Percentiles rank a stretch among this genome's conserved stretches.
phyloP scores from a whole-genome alignment of 2,113 vertebrate species.

The Monarcha castaneiventris region DNA sequence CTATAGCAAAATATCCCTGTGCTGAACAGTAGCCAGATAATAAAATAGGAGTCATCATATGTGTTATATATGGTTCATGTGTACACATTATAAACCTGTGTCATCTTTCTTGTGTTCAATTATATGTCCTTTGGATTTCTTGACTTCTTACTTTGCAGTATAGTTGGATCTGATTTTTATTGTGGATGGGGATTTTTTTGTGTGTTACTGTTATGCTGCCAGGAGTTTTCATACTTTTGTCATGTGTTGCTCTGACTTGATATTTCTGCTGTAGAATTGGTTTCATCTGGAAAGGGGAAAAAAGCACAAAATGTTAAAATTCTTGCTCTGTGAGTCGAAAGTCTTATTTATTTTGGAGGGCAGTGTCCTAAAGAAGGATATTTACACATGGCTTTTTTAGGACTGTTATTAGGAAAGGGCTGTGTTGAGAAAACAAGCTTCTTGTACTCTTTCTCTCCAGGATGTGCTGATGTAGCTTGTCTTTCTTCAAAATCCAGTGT shows the following conservation, averaged over 20 bases:
- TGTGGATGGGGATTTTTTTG: background rate
- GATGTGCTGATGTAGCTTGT: background rate
- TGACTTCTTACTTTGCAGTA: background rate
- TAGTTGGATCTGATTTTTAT: background rate
- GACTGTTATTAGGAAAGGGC: background rate
- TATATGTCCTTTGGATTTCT: background rate
- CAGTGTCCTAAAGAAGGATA: background rate
- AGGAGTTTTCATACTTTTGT: background rate
- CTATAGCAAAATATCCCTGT: background rate
- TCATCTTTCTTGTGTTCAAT: background rate
- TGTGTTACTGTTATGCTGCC: background rate
- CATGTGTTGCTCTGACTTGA: background rate
- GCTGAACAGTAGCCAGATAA: background rate
- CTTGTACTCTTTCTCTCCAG: background rate
- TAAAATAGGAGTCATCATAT: background rate
- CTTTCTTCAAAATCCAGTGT: background rate
- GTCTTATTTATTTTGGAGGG: background rate
- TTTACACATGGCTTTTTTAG: background rate
- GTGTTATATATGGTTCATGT: background rate
- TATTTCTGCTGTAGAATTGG: background rate
- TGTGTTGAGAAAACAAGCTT: background rate
- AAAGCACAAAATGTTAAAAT: background rate
- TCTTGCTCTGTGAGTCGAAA: background rate
- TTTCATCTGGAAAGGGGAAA: background rate
- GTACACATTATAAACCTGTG: background rate